Percentiles rank a stretch among this genome's conserved stretches.
Evolutionary conservation across 2,888 invertebrate genomes (phyloP).

Genomic region (Brassicogethes aeneus): DNA sequence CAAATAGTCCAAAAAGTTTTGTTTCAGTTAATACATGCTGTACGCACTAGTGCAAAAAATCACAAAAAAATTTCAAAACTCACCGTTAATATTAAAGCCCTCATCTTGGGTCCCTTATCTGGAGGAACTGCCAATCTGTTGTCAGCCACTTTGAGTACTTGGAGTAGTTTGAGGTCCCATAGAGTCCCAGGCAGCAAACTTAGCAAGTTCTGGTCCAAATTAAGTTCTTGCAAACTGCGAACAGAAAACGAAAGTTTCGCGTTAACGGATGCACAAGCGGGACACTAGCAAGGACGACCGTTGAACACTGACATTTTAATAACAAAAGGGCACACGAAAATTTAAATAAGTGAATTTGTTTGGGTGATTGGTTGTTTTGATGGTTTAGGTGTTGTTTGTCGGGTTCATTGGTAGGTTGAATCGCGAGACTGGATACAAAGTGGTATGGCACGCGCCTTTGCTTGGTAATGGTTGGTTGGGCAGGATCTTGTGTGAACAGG

Average conservation of each 20-base stretch:
- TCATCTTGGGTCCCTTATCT: constrained; percentile 45
- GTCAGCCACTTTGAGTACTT: constrained; percentile 50
- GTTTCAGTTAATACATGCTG: no score
- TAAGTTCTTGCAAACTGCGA: constrained; percentile 61
- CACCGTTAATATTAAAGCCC: constrained; percentile 47
- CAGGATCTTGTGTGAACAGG: background rate
- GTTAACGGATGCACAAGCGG: constrained; percentile 37
- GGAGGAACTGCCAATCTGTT: constrained; percentile 46
- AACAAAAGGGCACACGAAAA: constrained; percentile 12
- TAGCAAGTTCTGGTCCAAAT: constrained; percentile 64
- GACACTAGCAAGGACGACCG: constrained; percentile 34
- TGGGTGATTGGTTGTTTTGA: background rate
- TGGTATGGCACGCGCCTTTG: constrained; percentile 12
- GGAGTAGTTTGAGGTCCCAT: constrained; percentile 51
- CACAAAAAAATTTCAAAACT: constrained; percentile 18
- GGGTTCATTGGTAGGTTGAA: constrained; percentile 6
- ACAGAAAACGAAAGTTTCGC: constrained; percentile 23
- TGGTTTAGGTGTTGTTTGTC: background rate
- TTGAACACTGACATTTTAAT: constrained; percentile 11
- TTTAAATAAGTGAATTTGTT: background rate
- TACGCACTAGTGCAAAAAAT: no score
- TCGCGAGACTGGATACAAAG: background rate
- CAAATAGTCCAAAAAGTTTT: no score
- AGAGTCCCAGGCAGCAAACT: constrained; percentile 52
- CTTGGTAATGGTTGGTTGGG: background rate